Conservation (phyloP, 1,140 invertebrate species). For the Halesus radiatus region DNA sequence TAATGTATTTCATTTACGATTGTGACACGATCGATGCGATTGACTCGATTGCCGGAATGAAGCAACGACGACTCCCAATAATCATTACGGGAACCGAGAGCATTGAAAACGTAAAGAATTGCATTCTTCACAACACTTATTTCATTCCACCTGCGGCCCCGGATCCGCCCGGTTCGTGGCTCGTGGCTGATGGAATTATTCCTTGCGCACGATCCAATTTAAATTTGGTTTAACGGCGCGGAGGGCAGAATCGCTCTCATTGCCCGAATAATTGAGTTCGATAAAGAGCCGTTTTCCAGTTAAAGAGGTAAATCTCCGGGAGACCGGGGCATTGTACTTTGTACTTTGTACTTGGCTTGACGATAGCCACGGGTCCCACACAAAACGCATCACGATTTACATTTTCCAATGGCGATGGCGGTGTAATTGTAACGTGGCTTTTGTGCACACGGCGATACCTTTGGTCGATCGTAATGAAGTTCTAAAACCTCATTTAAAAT, state of each 20-base stretch:
- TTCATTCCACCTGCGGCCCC: too few species aligned
- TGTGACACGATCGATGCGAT: too few species aligned
- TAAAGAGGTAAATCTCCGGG: neutral
- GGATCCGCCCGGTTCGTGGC: neutral
- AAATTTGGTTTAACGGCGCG: constrained; percentile 7
- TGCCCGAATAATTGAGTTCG: neutral
- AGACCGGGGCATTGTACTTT: too few species aligned
- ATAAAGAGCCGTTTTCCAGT: constrained; percentile 8
- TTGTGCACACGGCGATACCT: too few species aligned
- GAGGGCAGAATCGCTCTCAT: neutral
- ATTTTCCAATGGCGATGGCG: neutral
- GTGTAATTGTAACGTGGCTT: too few species aligned
- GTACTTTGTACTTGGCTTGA: too few species aligned
- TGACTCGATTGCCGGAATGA: too few species aligned
- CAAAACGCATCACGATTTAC: neutral
- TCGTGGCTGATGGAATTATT: too few species aligned
- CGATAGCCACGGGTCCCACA: neutral
- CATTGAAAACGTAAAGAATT: neutral
- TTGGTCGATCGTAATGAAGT: too few species aligned
- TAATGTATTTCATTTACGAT: too few species aligned
- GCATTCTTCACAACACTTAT: too few species aligned
- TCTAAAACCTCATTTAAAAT: too few species aligned
- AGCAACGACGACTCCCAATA: neutral
- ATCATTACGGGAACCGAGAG: neutral
- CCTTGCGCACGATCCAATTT: constrained; percentile 21